These are phyloP conservation scores for Polymixis lichenea DNA, from an alignment of 2,888 invertebrate genomes.

Conservation along the genomic window DNA sequence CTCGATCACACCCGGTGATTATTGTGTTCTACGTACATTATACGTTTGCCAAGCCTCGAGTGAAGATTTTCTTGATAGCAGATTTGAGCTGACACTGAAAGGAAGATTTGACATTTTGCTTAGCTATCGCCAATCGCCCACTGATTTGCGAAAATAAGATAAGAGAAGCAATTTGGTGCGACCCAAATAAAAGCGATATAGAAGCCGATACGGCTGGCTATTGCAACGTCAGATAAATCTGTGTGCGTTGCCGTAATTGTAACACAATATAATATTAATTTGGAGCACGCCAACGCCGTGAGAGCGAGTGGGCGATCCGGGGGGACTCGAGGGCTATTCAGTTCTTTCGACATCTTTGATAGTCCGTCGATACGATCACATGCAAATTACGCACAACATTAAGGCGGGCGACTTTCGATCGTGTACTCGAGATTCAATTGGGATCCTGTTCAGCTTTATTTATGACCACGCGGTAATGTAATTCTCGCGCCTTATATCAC, in stretches of 20 bases:
- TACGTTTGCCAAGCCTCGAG: slow-evolving; percentile 36
- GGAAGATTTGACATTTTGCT: slow-evolving; percentile 55
- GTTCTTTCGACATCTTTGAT: slow-evolving; percentile 72
- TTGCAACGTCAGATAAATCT: slow-evolving; percentile 75
- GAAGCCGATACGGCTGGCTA: slow-evolving; percentile 70
- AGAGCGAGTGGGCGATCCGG: slow-evolving; percentile 73
- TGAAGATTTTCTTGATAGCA: slow-evolving; percentile 19
- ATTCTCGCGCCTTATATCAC: slow-evolving; percentile 51
- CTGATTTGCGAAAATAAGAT: slow-evolving; percentile 76
- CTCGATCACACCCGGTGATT: slow-evolving; percentile 65
- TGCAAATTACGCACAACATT: slow-evolving; percentile 64
- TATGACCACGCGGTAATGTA: slow-evolving; percentile 45
- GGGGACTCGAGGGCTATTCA: slow-evolving; percentile 68
- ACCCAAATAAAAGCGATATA: slow-evolving; percentile 77
- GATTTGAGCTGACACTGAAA: slow-evolving; percentile 47
- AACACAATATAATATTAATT: slow-evolving; percentile 83
- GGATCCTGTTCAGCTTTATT: slow-evolving; percentile 58
- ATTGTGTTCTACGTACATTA: slow-evolving; percentile 64
- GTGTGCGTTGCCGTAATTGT: slow-evolving; percentile 78
- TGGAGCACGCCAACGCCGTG: slow-evolving; percentile 79
- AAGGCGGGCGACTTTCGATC: slow-evolving; percentile 56
- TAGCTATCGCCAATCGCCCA: slow-evolving; percentile 65
- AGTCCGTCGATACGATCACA: slow-evolving; percentile 67
- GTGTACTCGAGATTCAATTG: slow-evolving; percentile 52
- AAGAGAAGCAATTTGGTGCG: slow-evolving; percentile 76